These are phyloP conservation scores for Heliconius ethilla DNA, from an alignment of 2,888 invertebrate genomes.

Conservation along the genomic window DNA sequence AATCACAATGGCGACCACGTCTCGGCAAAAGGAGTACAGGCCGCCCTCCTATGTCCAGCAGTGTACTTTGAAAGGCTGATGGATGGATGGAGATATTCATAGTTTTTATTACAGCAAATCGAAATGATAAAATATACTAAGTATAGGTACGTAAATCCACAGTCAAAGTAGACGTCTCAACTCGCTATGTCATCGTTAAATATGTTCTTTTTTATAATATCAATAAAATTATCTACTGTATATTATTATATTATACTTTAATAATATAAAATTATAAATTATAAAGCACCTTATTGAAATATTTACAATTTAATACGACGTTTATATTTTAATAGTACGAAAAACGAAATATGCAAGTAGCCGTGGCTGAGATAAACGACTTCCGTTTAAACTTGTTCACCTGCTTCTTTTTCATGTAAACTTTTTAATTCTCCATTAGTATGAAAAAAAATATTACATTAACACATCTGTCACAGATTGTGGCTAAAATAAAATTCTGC, in stretches of 20 bases:
- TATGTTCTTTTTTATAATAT: background rate
- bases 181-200: background rate
- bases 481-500: background rate
- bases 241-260: background rate
- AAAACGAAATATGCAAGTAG: slow-evolving; percentile 21
- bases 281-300: background rate
- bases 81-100: too few species aligned
- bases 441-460: slow-evolving; percentile 8
- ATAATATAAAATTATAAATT: background rate
- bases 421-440: slow-evolving; percentile 6
- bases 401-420: slow-evolving; percentile 17
- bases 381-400: slow-evolving; percentile 14
- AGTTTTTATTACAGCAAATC: too few species aligned
- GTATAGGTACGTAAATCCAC: background rate
- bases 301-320: slow-evolving; percentile 13
- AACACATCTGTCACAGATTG: slow-evolving; percentile 13
- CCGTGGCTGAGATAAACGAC: slow-evolving; percentile 11
- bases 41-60: too few species aligned
- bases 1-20: too few species aligned
- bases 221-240: background rate
- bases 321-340: slow-evolving; percentile 10
- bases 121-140: too few species aligned
- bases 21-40: too few species aligned
- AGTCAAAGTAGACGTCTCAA: background rate
- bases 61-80: too few species aligned